Evolutionary conservation across 1,140 invertebrate species (phyloP).

Genomic region (Heliconius himera): DNA sequence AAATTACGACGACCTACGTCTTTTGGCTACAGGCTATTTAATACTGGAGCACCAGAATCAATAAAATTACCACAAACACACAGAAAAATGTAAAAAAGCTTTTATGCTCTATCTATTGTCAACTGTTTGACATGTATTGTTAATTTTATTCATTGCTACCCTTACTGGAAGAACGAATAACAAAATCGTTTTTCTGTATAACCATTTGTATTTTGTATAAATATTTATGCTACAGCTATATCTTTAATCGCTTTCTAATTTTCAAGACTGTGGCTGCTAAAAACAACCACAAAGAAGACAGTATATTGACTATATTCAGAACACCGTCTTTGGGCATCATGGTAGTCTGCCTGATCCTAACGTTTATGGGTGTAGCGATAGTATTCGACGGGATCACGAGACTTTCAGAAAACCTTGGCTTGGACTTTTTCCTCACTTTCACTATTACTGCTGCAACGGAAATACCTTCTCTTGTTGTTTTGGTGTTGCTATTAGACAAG

Average conservation of each 20-base stretch:
- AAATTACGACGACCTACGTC: too few relatives aligned
- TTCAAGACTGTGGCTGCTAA: constrained; percentile 45
- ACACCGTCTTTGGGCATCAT: constrained; percentile 45
- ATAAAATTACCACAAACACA: too few relatives aligned
- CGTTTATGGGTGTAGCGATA: constrained; percentile 61
- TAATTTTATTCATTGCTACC: too few relatives aligned
- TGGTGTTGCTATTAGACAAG: constrained; percentile 59
- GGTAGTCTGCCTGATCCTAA: constrained; percentile 49
- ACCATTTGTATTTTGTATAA: too few relatives aligned
- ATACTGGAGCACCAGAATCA: too few relatives aligned
- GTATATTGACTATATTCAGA: constrained; percentile 46
- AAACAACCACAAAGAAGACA: constrained; percentile 44
- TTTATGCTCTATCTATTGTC: too few relatives aligned
- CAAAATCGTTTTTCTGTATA: too few relatives aligned
- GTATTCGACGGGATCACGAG: constrained; percentile 67
- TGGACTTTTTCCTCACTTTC: constrained; percentile 72
- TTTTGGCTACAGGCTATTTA: too few relatives aligned
- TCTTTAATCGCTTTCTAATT: not conserved
- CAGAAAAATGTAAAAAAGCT: too few relatives aligned
- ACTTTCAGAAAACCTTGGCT: constrained; percentile 63
- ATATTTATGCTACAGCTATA: too few relatives aligned
- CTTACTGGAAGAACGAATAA: too few relatives aligned
- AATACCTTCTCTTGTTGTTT: constrained; percentile 51
- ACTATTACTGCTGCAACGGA: constrained; percentile 63
- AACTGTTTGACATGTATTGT: too few relatives aligned